Base-by-base conservation (phyloP, 2,888 invertebrate species). In the Ormia ochracea region DNA sequence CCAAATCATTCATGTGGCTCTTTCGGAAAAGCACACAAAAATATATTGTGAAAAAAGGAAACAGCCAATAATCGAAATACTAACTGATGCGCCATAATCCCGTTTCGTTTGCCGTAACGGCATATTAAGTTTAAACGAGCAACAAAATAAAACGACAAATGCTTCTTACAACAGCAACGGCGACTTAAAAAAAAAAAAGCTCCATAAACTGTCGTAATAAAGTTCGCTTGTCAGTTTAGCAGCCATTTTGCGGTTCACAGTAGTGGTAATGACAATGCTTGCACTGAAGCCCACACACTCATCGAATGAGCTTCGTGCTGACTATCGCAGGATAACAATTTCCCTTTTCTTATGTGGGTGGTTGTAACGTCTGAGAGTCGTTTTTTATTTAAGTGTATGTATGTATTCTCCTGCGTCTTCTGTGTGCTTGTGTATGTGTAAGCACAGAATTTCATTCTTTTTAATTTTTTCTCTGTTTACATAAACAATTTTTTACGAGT, bases 191-290 rank as follows among this genome's bases (percentile, higher is more conserved):
- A 23, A 72, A 28, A 63, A 56, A 31, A 78, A 74, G 2, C n/a
- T n/a, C n/a, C n/a, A n/a, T 63, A 36, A 76, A 72, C 80, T 72
- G 83, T 85, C 86, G 86, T 75, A 83, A 88, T 86, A 88, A 88
- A 86, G 85, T 86, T 86, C 87, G 88, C 84, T 87, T 87, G 88
- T 87, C 87, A 87, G 88, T 87, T 87, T 87, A 87, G 87, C 87
- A 87, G 87, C 88, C 88, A 87, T 87, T 87, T 87, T 87, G 88
- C 88, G 88, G 88, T 86, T 85, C 84, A 80, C 81, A 78, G 70
- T 43, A 45, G 69, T 76, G 77, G 74, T 84, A 82, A 70, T 81
- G 82, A 78, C 77, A 77, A 59, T 75, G 33, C 56, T 56, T 61
- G 52, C 73, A 77, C 38, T 54, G 43, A 36, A 52, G 19, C 79